Evolutionary conservation across 2,888 invertebrate genomes (phyloP), one percentile per base, ranked within the genome.

Genomic region (Lepeophtheirus nordmannii): DNA sequence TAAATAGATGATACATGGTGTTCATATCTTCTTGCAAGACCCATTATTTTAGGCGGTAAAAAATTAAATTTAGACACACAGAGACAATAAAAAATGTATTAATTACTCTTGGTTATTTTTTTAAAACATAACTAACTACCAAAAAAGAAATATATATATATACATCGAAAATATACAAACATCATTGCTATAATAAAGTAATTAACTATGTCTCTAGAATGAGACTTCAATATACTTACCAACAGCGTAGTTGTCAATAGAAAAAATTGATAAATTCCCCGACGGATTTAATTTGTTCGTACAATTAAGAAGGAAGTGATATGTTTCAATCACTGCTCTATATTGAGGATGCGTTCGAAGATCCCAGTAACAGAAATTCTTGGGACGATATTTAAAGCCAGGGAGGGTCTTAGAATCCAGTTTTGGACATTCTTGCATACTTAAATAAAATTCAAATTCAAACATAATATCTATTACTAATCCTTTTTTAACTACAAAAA

Each of bases 221-320:
- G 30, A 2, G 3, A 3, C 8, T 14, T 8, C 10, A 3, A 12
- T 11, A 9, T 23, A 22, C 73, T 71, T 73, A 79, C 80, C 78
- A 68, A 79, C 73, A 23, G 75, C 76, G 70, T 71, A 83, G 72
- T 85, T 84, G 70, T 84, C 79, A 68, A 85, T 39, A 74, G 78
- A 69, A 68, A 68, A 17, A 81, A 79, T 58, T 75, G 75, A 71
- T 81, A 78, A 30, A 72, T 73, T 20, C 73, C 76, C 38, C 73
- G 77, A 0, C 85, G 23, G 1, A 39, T 22, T 86, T 72, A 87
- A 80, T 1, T 72, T 72, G 75, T 87, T 89, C 12, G 73, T 75
- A 17, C 81, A 80, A n/a, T 73, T 78, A 60, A 89, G 73, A 14
- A 75, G 75, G 70, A 88, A 84, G 68, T 77, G 76, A 72, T 81